Evolutionary conservation across 2,113 vertebrate genomes (phyloP).

Genomic region (Dolichotis patagonum): DNA sequence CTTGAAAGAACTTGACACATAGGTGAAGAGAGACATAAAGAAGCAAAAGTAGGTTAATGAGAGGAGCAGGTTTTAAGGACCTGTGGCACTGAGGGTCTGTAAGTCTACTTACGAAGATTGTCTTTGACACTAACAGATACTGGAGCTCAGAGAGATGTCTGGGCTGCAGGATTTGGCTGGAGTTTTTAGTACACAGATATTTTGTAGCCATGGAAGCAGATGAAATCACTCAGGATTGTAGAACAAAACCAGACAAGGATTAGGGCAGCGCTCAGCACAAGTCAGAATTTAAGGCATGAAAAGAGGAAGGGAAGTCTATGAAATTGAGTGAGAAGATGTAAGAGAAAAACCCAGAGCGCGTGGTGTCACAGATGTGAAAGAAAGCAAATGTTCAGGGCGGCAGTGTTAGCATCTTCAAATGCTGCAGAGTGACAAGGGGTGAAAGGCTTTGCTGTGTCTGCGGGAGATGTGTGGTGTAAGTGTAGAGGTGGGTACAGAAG

Average conservation of each 20-base stretch:
- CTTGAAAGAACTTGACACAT: not conserved
- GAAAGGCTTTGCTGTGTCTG: not conserved
- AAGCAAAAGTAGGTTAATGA: not conserved
- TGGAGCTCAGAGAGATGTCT: not conserved
- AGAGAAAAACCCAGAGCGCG: not conserved
- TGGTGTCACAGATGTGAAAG: not conserved
- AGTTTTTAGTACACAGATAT: conserved; percentile 1
- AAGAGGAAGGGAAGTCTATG: not conserved
- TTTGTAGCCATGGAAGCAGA: not conserved
- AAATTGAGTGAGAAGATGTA: not conserved
- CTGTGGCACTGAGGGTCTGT: not conserved
- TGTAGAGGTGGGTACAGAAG: not conserved
- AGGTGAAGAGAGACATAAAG: not conserved
- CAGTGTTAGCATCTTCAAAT: not conserved
- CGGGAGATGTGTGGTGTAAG: not conserved
- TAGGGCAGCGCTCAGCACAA: not conserved
- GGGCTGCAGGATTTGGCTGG: not conserved
- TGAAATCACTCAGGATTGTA: not conserved
- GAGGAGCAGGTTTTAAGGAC: not conserved
- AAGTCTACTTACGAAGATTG: not conserved
- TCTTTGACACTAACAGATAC: not conserved
- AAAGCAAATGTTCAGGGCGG: not conserved
- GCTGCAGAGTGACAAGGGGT: not conserved
- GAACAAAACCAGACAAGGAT: conserved; percentile 18
- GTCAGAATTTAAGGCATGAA: not conserved